Percentiles rank a stretch among this genome's conserved stretches.
Evolutionary conservation across 2,113 vertebrate species (phyloP).

Genomic region (Acrocephalus kingi): DNA sequence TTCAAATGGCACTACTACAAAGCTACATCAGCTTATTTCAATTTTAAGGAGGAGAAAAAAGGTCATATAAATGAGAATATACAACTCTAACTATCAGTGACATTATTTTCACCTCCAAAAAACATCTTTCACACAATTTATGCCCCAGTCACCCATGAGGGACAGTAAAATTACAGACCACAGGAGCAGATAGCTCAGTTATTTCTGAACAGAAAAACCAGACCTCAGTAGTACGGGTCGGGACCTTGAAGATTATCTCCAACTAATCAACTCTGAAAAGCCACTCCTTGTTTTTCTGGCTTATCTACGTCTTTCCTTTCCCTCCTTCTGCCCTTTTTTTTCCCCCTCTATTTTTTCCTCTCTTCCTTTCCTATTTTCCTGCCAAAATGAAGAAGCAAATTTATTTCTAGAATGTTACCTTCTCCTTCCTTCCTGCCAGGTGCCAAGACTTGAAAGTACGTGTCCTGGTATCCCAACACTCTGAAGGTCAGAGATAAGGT

Average conservation of each 20-base stretch:
- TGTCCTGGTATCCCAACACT: background rate
- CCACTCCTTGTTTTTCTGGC: conserved; percentile 25
- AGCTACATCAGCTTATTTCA: background rate
- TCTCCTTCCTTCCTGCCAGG: background rate
- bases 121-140: background rate
- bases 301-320: background rate
- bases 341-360: background rate
- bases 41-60: background rate
- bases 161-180: background rate
- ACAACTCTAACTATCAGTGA: background rate
- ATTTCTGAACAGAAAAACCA: background rate
- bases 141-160: background rate
- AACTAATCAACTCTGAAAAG: background rate
- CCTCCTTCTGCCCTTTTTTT: background rate
- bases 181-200: background rate
- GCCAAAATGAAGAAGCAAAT: background rate
- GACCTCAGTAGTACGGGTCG: background rate
- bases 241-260: background rate
- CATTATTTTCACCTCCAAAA: background rate
- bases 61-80: background rate
- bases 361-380: background rate
- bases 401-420: background rate
- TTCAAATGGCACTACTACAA: background rate
- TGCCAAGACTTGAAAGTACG: background rate
- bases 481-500: background rate